phyloP scores from a whole-genome alignment of 2,113 vertebrate genomes.

The Sitta europaea region DNA sequence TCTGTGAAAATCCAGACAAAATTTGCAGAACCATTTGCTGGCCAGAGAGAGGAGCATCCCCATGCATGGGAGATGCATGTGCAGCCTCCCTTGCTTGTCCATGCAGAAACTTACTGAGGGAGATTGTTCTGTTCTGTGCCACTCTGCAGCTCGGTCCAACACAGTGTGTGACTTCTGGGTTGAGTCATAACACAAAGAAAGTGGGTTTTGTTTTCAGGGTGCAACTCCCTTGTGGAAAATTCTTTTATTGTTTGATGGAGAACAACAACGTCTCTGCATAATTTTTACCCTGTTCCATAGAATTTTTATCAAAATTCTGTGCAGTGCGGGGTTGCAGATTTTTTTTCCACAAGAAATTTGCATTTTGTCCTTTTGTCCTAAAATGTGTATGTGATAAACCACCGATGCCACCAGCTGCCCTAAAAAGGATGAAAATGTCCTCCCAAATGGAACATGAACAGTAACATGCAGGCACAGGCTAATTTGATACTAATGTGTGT shows the following conservation, averaged over 20 bases:
- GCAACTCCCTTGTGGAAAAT: background rate
- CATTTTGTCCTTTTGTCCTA: background rate
- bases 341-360: background rate
- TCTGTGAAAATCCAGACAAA: background rate
- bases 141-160: background rate
- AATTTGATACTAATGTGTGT: background rate
- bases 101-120: background rate
- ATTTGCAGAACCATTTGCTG: background rate
- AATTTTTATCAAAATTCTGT: background rate
- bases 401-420: background rate
- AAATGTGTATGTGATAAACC: background rate
- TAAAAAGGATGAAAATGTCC: background rate
- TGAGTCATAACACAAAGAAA: background rate
- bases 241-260: background rate
- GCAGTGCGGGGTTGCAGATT: background rate
- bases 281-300: background rate
- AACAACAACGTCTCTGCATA: background rate
- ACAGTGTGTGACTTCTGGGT: background rate
- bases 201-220: background rate
- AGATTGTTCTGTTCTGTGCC: background rate
- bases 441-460: background rate
- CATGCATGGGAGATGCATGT: accelerated
- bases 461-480: background rate
- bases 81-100: background rate
- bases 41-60: background rate